phyloP scores from a whole-genome alignment of 1,140 invertebrate species.

The Drosophila bocki region DNA sequence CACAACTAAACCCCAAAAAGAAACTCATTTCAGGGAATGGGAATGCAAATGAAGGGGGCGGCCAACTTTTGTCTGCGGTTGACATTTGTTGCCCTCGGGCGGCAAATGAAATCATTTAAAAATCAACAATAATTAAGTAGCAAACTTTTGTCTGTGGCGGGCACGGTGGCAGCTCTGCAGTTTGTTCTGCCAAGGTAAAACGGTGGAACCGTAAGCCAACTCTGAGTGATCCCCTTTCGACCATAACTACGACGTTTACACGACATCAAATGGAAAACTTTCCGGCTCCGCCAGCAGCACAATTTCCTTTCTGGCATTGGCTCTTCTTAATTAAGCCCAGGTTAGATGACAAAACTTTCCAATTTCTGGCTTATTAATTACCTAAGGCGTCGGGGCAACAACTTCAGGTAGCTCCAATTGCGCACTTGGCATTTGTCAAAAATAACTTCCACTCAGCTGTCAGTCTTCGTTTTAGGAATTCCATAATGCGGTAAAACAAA shows the following conservation, averaged over 20 bases:
- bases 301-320: conserved; percentile 15
- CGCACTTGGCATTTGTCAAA: conserved; percentile 40
- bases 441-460: neutral
- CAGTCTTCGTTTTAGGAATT: neutral
- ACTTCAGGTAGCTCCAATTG: conserved; percentile 13
- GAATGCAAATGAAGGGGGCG: conserved; percentile 9
- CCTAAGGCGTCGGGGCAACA: neutral
- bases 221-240: conserved; percentile 43
- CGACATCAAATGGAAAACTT: conserved; percentile 75
- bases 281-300: conserved; percentile 15
- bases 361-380: conserved; percentile 59
- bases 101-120: conserved; percentile 71
- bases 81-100: conserved; percentile 55
- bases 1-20: conserved; percentile 44
- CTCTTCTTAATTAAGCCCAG: conserved; percentile 61
- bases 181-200: conserved; percentile 37
- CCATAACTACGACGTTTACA: conserved; percentile 57
- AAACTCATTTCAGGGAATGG: conserved; percentile 23
- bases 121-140: conserved; percentile 75
- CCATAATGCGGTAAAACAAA: neutral
- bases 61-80: conserved; percentile 49
- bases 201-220: conserved; percentile 6
- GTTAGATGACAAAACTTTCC: conserved; percentile 61
- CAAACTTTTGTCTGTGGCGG: conserved; percentile 56
- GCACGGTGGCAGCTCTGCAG: conserved; percentile 22